phyloP scores from a whole-genome alignment of 2,888 invertebrate species.

The Drosophila quinaria region DNA sequence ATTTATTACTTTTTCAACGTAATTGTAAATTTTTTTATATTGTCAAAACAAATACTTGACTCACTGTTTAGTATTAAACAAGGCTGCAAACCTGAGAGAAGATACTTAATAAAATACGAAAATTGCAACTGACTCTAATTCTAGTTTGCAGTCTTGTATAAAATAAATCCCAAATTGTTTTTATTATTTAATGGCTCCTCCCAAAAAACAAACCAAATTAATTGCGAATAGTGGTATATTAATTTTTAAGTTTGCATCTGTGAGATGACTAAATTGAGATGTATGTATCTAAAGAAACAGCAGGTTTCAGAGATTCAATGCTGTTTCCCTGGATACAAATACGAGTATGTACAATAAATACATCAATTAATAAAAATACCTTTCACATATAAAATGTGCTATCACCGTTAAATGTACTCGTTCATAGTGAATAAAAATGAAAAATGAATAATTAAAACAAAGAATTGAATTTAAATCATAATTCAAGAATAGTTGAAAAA shows the following conservation, averaged over 20 bases:
- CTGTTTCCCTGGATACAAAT: constrained; percentile 44
- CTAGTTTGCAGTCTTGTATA: neutral
- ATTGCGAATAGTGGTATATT: neutral
- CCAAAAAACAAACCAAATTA: constrained; percentile 4
- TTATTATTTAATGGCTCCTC: neutral
- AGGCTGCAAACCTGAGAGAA: neutral
- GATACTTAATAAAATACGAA: neutral
- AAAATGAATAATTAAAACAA: neutral
- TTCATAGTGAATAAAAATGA: constrained; percentile 6
- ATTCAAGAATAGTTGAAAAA: constrained; percentile 48
- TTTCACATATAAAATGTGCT: constrained; percentile 58
- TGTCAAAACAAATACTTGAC: neutral
- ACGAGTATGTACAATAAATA: constrained; percentile 37
- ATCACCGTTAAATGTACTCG: constrained; percentile 39
- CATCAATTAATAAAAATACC: constrained; percentile 54
- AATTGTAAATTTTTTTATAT: no score
- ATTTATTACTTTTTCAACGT: no score
- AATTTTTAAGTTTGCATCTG: constrained; percentile 10
- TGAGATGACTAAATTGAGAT: constrained; percentile 11
- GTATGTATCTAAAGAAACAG: constrained; percentile 29
- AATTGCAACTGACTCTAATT: neutral
- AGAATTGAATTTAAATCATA: constrained; percentile 15
- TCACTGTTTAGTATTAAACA: neutral
- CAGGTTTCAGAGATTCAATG: constrained; percentile 58
- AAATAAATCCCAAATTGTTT: neutral